These are phyloP conservation scores for Spilosoma lubricipeda DNA, from an alignment of 2,888 invertebrate genomes.

Conservation along the genomic window DNA sequence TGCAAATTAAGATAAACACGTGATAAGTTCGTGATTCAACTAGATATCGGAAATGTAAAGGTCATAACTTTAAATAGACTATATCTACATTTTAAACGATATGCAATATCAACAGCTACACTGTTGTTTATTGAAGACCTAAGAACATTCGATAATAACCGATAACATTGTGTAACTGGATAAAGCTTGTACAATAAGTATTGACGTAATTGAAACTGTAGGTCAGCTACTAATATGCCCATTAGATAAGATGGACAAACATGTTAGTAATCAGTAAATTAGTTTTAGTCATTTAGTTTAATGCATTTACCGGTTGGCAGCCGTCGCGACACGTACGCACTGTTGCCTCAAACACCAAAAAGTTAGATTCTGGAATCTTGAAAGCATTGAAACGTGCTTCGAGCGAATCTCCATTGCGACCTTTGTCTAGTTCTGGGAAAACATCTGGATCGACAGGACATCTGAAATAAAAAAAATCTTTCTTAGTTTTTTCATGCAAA, in stretches of 20 bases:
- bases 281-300: not conserved
- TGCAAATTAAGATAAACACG: conserved; percentile 32
- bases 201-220: conserved; percentile 64
- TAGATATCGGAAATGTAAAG: conserved; percentile 22
- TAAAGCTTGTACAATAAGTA: conserved; percentile 46
- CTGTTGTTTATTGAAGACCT: conserved; percentile 39
- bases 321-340: conserved; percentile 95
- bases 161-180: conserved; percentile 59
- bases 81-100: conserved; percentile 43
- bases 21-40: conserved; percentile 43
- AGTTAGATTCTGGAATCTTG: conserved; percentile 97
- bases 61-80: conserved; percentile 31
- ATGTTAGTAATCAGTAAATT: conserved; percentile 12
- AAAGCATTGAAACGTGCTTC: conserved; percentile 97
- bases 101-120: conserved; percentile 56
- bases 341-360: conserved; percentile 96
- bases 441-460: conserved; percentile 97
- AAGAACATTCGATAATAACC: conserved; percentile 47
- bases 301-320: conserved; percentile 90
- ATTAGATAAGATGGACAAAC: conserved; percentile 23
- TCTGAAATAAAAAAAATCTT: conserved; percentile 74
- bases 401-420: conserved; percentile 93
- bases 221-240: conserved; percentile 36
- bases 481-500: not conserved
- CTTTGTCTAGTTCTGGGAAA: conserved; percentile 95